phyloP scores from a whole-genome alignment of 2,113 vertebrate species.

The Callionymus lyra region DNA sequence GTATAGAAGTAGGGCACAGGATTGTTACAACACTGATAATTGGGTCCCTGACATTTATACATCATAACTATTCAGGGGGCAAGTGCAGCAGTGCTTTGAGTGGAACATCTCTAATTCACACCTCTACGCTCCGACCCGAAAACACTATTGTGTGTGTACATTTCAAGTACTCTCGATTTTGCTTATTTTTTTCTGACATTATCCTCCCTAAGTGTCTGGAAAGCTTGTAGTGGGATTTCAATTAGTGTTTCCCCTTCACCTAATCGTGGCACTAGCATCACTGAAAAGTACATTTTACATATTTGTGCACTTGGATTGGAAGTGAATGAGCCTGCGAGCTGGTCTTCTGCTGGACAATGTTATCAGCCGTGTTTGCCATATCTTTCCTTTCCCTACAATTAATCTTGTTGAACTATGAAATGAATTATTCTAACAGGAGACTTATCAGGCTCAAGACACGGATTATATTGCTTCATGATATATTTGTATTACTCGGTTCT shows the following conservation, averaged over 20 bases:
- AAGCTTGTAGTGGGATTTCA: conserved; percentile 46
- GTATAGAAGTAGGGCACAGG: too few relatives aligned
- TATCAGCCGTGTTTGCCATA: conserved; percentile 37
- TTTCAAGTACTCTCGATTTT: too few relatives aligned
- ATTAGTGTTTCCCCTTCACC: conserved; percentile 24
- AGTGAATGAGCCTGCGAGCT: conserved; percentile 41
- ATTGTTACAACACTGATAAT: too few relatives aligned
- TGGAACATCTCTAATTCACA: too few relatives aligned
- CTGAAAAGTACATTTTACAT: conserved; percentile 33
- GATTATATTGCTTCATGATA: conserved; percentile 46
- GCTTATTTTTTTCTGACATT: too few relatives aligned
- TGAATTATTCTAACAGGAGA: conserved; percentile 49
- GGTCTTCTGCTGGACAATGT: conserved; percentile 35
- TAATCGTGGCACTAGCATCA: conserved; percentile 23
- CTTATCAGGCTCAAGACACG: conserved; percentile 43
- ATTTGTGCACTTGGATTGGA: conserved; percentile 41
- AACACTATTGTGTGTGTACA: too few relatives aligned
- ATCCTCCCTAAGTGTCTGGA: too few relatives aligned
- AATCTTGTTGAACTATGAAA: conserved; percentile 46
- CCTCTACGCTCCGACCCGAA: too few relatives aligned
- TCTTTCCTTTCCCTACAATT: conserved; percentile 46
- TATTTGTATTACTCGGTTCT: too few relatives aligned
- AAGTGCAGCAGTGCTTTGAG: too few relatives aligned
- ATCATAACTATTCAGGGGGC: too few relatives aligned
- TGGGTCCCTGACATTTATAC: too few relatives aligned